Evolutionary conservation across 1,140 invertebrate genomes (phyloP), one percentile per base, ranked within the genome.

Genomic region (Calliphora vicina): DNA sequence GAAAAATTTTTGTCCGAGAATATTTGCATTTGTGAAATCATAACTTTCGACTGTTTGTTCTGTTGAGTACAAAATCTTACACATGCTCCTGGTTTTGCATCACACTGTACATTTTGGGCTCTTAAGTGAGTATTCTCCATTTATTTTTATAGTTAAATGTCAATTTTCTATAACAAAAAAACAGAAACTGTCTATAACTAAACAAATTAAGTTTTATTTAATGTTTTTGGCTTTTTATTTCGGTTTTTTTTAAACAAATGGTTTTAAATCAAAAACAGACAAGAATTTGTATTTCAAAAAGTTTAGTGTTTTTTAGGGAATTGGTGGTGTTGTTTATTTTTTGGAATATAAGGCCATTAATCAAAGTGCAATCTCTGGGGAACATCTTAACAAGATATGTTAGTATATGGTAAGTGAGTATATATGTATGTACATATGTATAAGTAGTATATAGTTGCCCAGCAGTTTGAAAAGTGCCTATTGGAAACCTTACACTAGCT

Each of bases 321-420:
- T 57, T 73, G 5, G 13, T 74, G 6, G 13, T 74, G 1, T n/a
- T 17, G 13, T 74, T 74, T 20, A n/a, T 1, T 74, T 74, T 74
- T 27, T n/a, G 15, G 72, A 35, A 13, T n/a, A 6, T 72, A 50
- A 17, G 61, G 15, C 81, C 83, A 84, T 84, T 84, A 82, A 84
- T 84, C 83, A 84, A 84, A 80, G 26, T 29, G 27, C 73, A 71
- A 84, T 84, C 83, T 84, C 83, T 71, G 80, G 81, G 81, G 83
- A 84, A 42, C 10, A 82, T 84, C 57, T 72, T 43, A 45, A 61
- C 15, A 45, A 83, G 26, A 20, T 43, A 35, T 45, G 29, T 15
- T 50, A n/a, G n/a, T n/a, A n/a, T n/a, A 74, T 74, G 72, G 13
- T n/a, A 74, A 35, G 72, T 35, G n/a, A n/a, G n/a, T n/a, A n/a